Evolutionary conservation across 1,140 invertebrate genomes (phyloP), one percentile per base, ranked within the genome.

Genomic region (Drosophila orosa): DNA sequence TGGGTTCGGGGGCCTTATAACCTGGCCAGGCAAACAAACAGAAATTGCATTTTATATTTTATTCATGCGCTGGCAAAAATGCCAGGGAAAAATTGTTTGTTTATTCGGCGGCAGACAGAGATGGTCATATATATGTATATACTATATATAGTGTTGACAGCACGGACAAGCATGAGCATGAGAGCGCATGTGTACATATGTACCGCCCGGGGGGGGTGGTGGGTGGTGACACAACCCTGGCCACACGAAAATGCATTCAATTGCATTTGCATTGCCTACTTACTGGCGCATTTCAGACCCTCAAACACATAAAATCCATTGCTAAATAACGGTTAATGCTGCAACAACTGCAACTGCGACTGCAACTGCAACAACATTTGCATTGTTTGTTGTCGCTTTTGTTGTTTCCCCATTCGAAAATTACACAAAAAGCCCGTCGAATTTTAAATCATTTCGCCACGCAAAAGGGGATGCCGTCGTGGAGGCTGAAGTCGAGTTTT

Each of bases 11-110:
- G n/a, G 44, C 48, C 29, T 19, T 59, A 65, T 83, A 83, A 83
- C 80, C 79, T 83, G 71, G 62, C 44, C 31, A 25, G 63, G 22
- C 62, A 82, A 67, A 57, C 65, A 72, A 71, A 79, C 65, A 67
- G 44, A 72, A 86, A 86, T 79, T 87, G 62, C 80, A 76, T 78
- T 87, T 82, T 68, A 89, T 89, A 89, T 87, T 87, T 87, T 77
- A 89, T 86, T 76, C 66, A 75, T 57, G 72, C 33, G 25, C 25
- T 25, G 62, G 62, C 67, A 76, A 68, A 76, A 74, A 44, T 56
- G 54, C 33, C 35, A 33, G 31, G 40, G 48, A 67, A 76, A 75
- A 76, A 68, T 48, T 44, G 31, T 50, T 67, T 76, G 61, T 66
- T 75, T 58, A 55, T 55, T 74, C 58, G 59, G 17, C 37, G 40